Base-by-base conservation (phyloP, 2,113 vertebrate genomes). In the Dicrurus megarhynchus region DNA sequence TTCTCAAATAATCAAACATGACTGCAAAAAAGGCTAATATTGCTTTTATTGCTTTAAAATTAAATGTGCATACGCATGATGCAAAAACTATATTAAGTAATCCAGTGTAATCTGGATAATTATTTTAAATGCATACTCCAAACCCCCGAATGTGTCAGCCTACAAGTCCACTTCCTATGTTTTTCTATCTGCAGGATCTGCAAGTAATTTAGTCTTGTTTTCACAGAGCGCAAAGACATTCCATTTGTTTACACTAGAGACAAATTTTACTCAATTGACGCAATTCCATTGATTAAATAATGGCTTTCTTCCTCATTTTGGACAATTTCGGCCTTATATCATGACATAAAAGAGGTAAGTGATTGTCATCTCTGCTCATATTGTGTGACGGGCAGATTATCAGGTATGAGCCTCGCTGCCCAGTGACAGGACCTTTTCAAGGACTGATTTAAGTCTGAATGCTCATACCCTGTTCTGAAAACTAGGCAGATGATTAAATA, bases 261-360 rank as follows among this genome's bases (percentile, higher is more conserved):
- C 98, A 98, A 98, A 98, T 98, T 98, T 98, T 97, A 97, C 97
- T 96, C 98, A 98, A 98, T 98, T 98, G 98, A 98, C 67, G 97
- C 98, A 99, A 99, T 98, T 98, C 97, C 97, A 98, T 98, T 99
- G 98, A 99, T 99, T 98, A 98, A 99, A 98, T 99, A 99, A 99
- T 99, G 97, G 96, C 95, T 96, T 97, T 97, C 98, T 98, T 99
- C 98, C 98, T 98, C 97, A 98, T 98, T 98, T 98, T 93, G 97
- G 96, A 97, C 98, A 98, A 98, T 98, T 98, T 98, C 7, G 9
- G 92, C 75, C 57, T 98, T 96, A 87, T 98, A 97, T 97, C 97
- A 90, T 96, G 96, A 95, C 97, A 96, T 93, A 90, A 96, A 97
- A 97, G 93, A 93, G 84, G 74, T 65, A 94, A 93, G 92, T 90